Conservation (phyloP, 2,888 invertebrate species). For the Cephalotes varians region DNA sequence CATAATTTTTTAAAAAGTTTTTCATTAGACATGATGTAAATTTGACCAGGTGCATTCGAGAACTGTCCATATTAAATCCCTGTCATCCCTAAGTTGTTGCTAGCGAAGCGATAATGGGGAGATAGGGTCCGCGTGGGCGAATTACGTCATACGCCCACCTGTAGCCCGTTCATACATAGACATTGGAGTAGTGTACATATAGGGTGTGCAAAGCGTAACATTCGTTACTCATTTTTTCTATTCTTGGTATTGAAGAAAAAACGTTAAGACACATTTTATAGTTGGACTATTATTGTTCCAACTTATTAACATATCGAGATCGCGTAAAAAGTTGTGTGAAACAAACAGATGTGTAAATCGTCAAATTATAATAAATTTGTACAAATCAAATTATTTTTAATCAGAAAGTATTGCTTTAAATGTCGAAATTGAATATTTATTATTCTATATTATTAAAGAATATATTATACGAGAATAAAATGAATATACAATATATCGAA, state of each 20-base stretch:
- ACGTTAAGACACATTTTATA: background rate
- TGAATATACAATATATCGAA: background rate
- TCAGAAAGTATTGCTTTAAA: background rate
- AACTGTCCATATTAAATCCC: constrained; percentile 29
- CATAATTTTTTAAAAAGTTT: background rate
- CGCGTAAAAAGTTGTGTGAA: background rate
- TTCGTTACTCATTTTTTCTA: background rate
- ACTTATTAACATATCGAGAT: background rate
- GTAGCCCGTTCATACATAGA: constrained; percentile 76
- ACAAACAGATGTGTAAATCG: background rate
- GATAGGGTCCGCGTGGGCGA: constrained; percentile 81
- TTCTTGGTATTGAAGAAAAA: background rate
- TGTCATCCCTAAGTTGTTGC: constrained; percentile 55
- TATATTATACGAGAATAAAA: background rate
- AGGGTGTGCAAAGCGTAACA: constrained; percentile 61
- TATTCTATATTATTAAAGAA: background rate
- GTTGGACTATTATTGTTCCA: background rate
- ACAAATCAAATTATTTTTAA: background rate
- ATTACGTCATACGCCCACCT: constrained; percentile 84
- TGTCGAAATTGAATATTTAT: background rate
- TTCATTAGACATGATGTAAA: constrained; percentile 1
- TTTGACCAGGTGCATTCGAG: constrained; percentile 32
- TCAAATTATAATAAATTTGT: background rate
- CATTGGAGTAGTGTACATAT: constrained; percentile 58
- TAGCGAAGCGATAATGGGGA: constrained; percentile 76